Percentiles rank a stretch among this genome's conserved stretches.
These are phyloP conservation scores for Proteles cristata DNA, from an alignment of 2,113 vertebrate genomes.

Conservation along the genomic window DNA sequence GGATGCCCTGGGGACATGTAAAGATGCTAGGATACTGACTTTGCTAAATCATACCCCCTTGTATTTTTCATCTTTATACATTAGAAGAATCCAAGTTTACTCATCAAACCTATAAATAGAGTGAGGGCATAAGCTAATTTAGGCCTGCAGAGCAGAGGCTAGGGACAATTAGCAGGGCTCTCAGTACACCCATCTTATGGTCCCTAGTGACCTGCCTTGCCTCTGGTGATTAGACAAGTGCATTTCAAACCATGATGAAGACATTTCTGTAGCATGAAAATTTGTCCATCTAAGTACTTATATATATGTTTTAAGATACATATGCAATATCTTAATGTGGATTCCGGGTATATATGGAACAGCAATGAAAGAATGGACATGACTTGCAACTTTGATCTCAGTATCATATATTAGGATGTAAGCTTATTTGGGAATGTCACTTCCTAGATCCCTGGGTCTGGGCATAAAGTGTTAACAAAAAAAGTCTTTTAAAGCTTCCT, in stretches of 20 bases:
- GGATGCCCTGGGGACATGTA: neutral
- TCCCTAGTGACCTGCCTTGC: neutral
- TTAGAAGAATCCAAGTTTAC: constrained; percentile 61
- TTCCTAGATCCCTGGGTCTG: neutral
- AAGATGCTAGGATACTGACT: constrained; percentile 4
- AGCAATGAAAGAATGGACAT: neutral
- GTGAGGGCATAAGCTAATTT: constrained; percentile 37
- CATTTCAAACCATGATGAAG: constrained; percentile 23
- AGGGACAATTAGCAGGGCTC: neutral
- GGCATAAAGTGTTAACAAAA: neutral
- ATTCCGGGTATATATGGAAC: neutral
- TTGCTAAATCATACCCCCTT: neutral
- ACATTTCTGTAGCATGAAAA: constrained; percentile 18
- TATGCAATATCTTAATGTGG: constrained; percentile 36
- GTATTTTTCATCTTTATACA: constrained; percentile 35
- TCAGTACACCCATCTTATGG: neutral
- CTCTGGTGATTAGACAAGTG: neutral
- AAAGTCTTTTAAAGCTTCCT: neutral
- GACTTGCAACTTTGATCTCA: constrained; percentile 29
- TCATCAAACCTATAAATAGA: constrained; percentile 69
- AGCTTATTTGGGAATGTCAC: neutral
- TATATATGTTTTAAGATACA: constrained; percentile 20
- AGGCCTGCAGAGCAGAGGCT: neutral
- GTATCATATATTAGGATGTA: neutral
- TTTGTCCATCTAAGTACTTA: constrained; percentile 39